A percentile compares a stretch with the other conserved stretches of the same genome.
phyloP scores from a whole-genome alignment of 2,888 invertebrate species.

The Philereme transversata region DNA sequence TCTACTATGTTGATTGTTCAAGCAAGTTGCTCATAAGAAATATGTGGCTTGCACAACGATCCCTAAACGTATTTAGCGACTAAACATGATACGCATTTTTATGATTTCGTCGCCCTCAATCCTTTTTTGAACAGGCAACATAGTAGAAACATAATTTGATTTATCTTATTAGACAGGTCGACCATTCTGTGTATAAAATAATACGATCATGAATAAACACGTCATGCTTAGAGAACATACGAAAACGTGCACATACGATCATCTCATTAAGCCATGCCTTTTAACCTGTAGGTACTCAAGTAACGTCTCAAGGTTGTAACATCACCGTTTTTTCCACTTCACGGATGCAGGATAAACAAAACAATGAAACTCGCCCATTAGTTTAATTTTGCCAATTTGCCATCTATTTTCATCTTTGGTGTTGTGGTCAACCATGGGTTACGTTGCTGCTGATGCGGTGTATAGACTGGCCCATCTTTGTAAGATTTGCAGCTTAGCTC shows the following conservation, averaged over 20 bases:
- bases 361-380: slow-evolving; percentile 64
- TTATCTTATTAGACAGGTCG: background rate
- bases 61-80: no score
- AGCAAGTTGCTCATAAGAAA: no score
- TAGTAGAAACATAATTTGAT: background rate
- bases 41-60: no score
- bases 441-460: slow-evolving; percentile 45
- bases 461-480: slow-evolving; percentile 33
- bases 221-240: background rate
- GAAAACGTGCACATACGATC: slow-evolving; percentile 41
- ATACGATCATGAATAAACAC: background rate
- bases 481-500: slow-evolving; percentile 52
- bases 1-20: no score
- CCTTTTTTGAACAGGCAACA: background rate
- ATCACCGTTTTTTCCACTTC: slow-evolving; percentile 59
- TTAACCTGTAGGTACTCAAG: slow-evolving; percentile 37
- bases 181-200: no score
- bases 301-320: slow-evolving; percentile 61
- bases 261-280: slow-evolving; percentile 45
- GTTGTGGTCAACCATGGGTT: slow-evolving; percentile 64
- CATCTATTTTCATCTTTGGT: slow-evolving; percentile 71
- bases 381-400: slow-evolving; percentile 80
- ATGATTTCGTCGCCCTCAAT: no score
- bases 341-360: slow-evolving; percentile 62
- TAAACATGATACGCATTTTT: no score